Base-by-base conservation (phyloP, 2,888 invertebrate genomes). In the Cheilosia grossa region DNA sequence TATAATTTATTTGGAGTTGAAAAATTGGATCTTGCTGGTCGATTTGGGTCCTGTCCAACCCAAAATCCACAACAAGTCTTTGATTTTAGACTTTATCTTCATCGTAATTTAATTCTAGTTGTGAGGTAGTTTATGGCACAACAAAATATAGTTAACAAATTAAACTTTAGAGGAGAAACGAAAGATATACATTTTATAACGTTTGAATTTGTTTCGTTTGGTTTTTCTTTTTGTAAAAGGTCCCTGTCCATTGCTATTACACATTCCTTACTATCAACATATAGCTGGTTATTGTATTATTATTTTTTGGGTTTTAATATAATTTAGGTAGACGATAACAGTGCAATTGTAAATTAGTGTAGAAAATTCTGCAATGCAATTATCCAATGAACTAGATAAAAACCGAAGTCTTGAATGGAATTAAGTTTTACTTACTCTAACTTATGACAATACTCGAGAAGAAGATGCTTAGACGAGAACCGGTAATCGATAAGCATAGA, bases 211-310 rank as follows among this genome's bases (percentile, higher is more conserved):
- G 51, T 51, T 51, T 51, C 44, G n/a, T 4, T 44, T 44, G 44
- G 4, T 44, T 47, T 30, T 30, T 30, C 2, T 7, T 30, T 9
- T 67, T 56, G 59, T 78, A 82, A 72, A 56, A 73, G 67, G 69
- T 83, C 73, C 64, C 78, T 83, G 82, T 83, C 82, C 82, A 79
- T 83, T 83, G 78, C 82, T 83, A 83, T 83, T 83, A 83, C 82
- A 83, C 82, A 83, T 83, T 83, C 82, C 58, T 63, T 21, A 44
- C 6, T 63, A 79, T 69, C 51, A 69, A 73, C 56, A 72, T 37
- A 54, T 56, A 67, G 49, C 54, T 77, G 61, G 75, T 70, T 58
- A 13, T 61, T 67, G 61, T 54, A 59, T 67, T 61, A 37, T 33
- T 75, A 42, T n/a, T 24, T 53, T 53, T 27, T 27, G 2, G 2